Evolutionary conservation across 2,113 vertebrate genomes (phyloP), one percentile per base, ranked within the genome.

Genomic region (Hippocampus mohnikei): DNA sequence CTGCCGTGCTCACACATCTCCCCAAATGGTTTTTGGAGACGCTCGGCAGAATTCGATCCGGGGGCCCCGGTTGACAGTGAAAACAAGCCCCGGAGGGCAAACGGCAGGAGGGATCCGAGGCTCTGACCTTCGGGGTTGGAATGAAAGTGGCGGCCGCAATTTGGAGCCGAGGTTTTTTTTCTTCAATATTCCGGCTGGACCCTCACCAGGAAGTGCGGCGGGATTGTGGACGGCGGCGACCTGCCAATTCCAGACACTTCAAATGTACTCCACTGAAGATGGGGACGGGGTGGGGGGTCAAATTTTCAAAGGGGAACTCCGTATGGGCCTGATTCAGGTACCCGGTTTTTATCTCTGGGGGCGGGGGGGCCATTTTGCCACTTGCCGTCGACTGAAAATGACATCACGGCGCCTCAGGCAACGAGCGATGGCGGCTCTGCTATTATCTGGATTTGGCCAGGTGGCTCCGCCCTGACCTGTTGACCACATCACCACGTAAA

Each of bases 1-100:
- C 2, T 29, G 29, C 29, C 29, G 29, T 29, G 29, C 29, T 29
- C 29, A 29, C 29, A 29, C 29, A 29, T 29, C 29, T 29, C 29
- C 29, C 2, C 29, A 29, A 29, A 29, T 29, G 29, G 29, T 29
- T 29, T 29, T 29, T 2, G 29, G 29, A 29, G 29, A 29, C 29
- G 29, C 29, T 2, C 29, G 29, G 29, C 29, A 29, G 29, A 29
- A 29, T 29, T 29, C 29, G 3, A 2, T 29, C 29, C 29, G 29
- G 29, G 29, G 29, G n/a, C n/a, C n/a, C n/a, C n/a, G n/a, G n/a
- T 90, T 91, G 91, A 92, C 90, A 91, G 89, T 85, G 81, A 87
- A 91, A 90, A 91, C 88, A 90, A 85, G 79, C 66, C 21, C 16
- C 33, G 5, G 73, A 72, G 86, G 84, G 76, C 81, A 81, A 82